A percentile compares a stretch with the other conserved stretches of the same genome.
These are phyloP conservation scores for Rhegmatorhina hoffmannsi DNA, from an alignment of 2,113 vertebrate species.

Conservation along the genomic window DNA sequence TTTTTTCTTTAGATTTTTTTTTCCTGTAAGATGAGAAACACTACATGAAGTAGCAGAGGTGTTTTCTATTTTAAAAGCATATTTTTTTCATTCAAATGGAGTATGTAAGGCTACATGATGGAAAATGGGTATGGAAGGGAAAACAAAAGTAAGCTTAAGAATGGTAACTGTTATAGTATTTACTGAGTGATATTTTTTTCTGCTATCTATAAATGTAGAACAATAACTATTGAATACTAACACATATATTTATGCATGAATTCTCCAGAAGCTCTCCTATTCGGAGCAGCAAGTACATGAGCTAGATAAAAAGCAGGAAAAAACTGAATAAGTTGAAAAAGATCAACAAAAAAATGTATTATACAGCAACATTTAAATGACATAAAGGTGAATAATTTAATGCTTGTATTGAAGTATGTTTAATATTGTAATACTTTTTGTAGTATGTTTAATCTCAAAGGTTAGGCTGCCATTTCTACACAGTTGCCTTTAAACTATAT, in stretches of 20 bases:
- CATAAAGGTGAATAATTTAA: constrained; percentile 59
- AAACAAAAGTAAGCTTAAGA: neutral
- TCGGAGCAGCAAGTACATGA: constrained; percentile 39
- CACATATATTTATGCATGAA: neutral
- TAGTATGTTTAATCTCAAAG: neutral
- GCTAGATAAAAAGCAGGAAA: constrained; percentile 48
- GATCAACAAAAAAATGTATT: neutral
- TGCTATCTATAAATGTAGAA: neutral
- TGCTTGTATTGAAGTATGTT: neutral
- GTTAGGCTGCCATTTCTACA: constrained; percentile 27
- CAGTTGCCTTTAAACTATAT: constrained; percentile 1
- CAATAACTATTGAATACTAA: neutral
- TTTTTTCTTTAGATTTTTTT: neutral
- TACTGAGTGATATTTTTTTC: neutral
- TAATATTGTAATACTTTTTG: neutral
- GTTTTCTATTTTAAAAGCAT: neutral
- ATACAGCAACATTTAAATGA: constrained; percentile 17
- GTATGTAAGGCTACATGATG: neutral
- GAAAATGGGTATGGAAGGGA: neutral
- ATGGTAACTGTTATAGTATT: neutral
- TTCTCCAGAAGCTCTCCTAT: constrained; percentile 60
- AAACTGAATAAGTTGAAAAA: constrained; percentile 46
- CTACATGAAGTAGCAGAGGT: neutral
- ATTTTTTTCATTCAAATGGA: neutral
- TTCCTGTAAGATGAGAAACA: neutral